These are phyloP conservation scores for Pachyseris speciosa DNA, from an alignment of 64 coral and sea anemone species.

Conservation along the genomic window DNA sequence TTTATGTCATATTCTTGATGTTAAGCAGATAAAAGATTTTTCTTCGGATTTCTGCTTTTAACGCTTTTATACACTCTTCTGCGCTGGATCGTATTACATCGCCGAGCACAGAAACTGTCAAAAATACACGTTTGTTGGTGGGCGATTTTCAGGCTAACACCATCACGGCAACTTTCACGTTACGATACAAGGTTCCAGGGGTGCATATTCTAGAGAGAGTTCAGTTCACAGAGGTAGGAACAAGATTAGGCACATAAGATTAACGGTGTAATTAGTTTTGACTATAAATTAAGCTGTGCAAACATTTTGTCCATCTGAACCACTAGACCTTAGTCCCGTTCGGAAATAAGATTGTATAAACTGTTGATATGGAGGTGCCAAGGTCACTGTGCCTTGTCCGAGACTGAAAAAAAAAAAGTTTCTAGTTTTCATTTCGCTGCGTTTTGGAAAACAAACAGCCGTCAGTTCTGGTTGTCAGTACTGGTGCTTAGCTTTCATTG, in stretches of 20 bases:
- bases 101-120: not conserved
- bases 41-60: slow-evolving; percentile 16
- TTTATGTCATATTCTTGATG: not conserved
- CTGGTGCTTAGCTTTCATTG: no score
- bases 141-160: not conserved
- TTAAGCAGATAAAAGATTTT: slow-evolving; percentile 4
- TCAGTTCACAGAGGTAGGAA: not conserved
- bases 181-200: not conserved
- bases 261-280: not conserved
- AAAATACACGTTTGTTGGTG: not conserved
- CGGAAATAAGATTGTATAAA: not conserved
- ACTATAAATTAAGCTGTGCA: not conserved
- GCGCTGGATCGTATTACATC: not conserved
- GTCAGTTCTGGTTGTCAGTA: no score
- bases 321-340: not conserved
- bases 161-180: not conserved
- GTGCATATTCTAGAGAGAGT: not conserved
- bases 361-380: no score
- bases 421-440: no score
- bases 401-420: no score
- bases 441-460: no score
- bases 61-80: not conserved
- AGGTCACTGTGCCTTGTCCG: no score
- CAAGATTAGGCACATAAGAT: not conserved
- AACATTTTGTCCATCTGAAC: not conserved